phyloP scores from a whole-genome alignment of 2,888 invertebrate genomes.

The Eurytoma adleriae region DNA sequence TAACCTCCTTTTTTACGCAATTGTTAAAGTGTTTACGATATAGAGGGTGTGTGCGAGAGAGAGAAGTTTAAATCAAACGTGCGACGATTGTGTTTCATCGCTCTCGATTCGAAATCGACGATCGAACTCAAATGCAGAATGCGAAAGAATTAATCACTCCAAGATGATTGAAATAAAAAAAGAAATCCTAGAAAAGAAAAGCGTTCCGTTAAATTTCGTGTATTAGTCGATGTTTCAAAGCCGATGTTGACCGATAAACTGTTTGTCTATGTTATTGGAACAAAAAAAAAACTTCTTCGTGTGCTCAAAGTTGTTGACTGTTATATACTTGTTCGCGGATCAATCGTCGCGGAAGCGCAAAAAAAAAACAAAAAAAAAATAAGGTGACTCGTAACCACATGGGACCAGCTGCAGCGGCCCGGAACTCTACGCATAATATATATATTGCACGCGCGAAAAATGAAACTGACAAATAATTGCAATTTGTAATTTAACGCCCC shows the following conservation, averaged over 20 bases:
- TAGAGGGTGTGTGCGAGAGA: neutral
- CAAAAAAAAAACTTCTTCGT: slow-evolving; percentile 29
- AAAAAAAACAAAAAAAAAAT: slow-evolving; percentile 15
- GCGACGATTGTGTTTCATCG: slow-evolving; percentile 17
- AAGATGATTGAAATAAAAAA: slow-evolving; percentile 13
- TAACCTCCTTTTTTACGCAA: slow-evolving; percentile 44
- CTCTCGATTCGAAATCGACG: neutral
- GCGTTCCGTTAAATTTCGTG: slow-evolving; percentile 44
- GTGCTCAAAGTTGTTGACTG: slow-evolving; percentile 50
- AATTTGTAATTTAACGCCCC: slow-evolving; percentile 41
- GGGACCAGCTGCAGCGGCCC: slow-evolving; percentile 49
- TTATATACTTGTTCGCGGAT: slow-evolving; percentile 39
- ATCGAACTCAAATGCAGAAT: slow-evolving; percentile 25
- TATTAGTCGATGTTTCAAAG: slow-evolving; percentile 46
- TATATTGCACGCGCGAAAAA: slow-evolving; percentile 30
- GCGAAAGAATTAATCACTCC: slow-evolving; percentile 13
- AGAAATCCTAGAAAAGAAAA: neutral
- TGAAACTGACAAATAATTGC: slow-evolving; percentile 30
- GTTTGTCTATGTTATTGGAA: slow-evolving; percentile 29
- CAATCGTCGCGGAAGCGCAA: slow-evolving; percentile 14
- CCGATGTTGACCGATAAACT: slow-evolving; percentile 29
- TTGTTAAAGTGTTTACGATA: slow-evolving; percentile 26
- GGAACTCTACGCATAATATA: slow-evolving; percentile 41
- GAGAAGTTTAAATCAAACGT: slow-evolving; percentile 2
- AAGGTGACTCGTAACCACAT: slow-evolving; percentile 8